phyloP scores from a whole-genome alignment of 2,888 invertebrate genomes.

The Allygus modestus region DNA sequence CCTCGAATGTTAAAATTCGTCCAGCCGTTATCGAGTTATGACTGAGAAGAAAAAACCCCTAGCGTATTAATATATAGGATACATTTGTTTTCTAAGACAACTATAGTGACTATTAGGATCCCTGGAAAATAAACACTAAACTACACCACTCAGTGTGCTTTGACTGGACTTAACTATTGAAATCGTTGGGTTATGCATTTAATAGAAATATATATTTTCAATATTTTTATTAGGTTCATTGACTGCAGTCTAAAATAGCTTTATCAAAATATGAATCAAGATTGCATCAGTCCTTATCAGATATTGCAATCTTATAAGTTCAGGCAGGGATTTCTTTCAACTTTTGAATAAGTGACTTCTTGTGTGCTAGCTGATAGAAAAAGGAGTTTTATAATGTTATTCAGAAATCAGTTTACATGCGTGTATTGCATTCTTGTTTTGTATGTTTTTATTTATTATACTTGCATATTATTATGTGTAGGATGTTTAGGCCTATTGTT shows the following conservation, averaged over 20 bases:
- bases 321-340: background rate
- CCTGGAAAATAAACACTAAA: no score
- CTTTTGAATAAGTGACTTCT: background rate
- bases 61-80: no score
- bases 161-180: no score
- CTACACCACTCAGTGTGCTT: no score
- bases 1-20: no score
- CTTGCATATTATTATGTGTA: background rate
- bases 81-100: no score
- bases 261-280: constrained; percentile 18
- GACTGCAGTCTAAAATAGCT: background rate
- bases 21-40: no score
- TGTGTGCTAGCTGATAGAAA: background rate
- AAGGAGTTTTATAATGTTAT: background rate
- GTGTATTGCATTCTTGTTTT: background rate
- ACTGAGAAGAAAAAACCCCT: no score
- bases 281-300: constrained; percentile 15
- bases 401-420: background rate
- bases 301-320: background rate
- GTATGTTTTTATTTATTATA: background rate
- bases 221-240: no score
- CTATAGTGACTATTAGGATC: no score
- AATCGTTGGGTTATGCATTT: no score
- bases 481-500: background rate
- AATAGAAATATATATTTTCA: no score